Evolutionary conservation across 2,797 vertebrate genomes (phyloP).

Genomic region (Sebastes ruberrimus): DNA sequence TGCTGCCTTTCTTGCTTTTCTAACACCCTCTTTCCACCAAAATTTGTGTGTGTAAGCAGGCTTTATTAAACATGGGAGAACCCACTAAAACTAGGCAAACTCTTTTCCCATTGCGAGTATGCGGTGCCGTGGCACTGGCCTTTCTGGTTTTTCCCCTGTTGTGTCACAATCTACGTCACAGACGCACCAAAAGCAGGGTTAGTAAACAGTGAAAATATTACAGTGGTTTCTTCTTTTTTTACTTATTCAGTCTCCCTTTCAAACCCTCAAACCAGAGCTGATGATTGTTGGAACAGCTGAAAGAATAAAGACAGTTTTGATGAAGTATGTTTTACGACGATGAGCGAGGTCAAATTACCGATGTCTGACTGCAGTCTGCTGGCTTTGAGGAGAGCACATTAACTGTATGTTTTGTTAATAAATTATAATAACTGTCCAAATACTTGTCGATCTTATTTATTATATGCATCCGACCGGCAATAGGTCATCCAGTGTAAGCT

Average conservation of each 20-base stretch:
- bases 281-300: background rate
- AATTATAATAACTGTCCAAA: background rate
- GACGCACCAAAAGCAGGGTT: background rate
- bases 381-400: background rate
- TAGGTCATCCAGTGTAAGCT: too few species aligned
- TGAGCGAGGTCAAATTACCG: background rate
- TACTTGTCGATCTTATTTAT: too few species aligned
- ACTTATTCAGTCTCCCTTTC: background rate
- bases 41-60: background rate
- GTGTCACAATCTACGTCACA: background rate
- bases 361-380: background rate
- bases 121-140: background rate
- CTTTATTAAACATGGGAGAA: background rate
- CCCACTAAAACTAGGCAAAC: background rate
- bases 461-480: too few species aligned
- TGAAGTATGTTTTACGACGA: background rate
- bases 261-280: background rate
- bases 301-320: background rate
- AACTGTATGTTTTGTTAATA: background rate
- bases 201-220: background rate
- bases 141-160: background rate
- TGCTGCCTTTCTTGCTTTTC: slow-evolving; percentile 13
- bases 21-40: background rate
- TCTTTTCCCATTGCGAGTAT: background rate
- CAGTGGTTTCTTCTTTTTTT: background rate